A percentile compares a stretch with the other conserved stretches of the same genome.
phyloP scores from a whole-genome alignment of 2,888 invertebrate genomes.

The Oscheius sp. region DNA sequence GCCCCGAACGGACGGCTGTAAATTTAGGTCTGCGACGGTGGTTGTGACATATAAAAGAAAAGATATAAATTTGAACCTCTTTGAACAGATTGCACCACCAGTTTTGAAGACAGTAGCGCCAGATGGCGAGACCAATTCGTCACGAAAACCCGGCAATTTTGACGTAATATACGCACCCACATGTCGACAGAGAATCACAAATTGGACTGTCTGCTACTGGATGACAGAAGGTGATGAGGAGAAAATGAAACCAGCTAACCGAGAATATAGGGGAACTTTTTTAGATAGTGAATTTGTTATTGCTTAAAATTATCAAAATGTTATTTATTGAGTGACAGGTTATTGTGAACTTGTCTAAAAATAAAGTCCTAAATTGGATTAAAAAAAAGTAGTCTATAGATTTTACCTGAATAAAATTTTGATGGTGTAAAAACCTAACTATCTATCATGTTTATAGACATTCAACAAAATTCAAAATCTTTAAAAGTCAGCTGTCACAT shows the following conservation, averaged over 20 bases:
- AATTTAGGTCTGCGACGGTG: background rate
- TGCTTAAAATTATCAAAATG: too few relatives aligned
- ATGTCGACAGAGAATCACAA: slow-evolving; percentile 23
- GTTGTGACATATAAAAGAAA: background rate
- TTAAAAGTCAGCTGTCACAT: too few relatives aligned
- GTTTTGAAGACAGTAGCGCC: background rate
- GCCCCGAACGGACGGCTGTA: background rate
- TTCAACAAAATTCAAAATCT: too few relatives aligned
- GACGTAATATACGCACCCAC: slow-evolving; percentile 26
- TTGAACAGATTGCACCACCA: background rate
- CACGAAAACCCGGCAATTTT: slow-evolving; percentile 26
- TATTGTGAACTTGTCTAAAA: too few relatives aligned
- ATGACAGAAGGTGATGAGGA: background rate
- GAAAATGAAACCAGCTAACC: too few relatives aligned
- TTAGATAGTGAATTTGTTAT: too few relatives aligned
- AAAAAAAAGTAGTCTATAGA: too few relatives aligned
- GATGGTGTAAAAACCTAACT: too few relatives aligned
- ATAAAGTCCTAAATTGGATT: too few relatives aligned
- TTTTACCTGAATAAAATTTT: too few relatives aligned
- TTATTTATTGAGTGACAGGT: too few relatives aligned
- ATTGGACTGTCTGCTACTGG: background rate
- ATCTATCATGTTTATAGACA: too few relatives aligned
- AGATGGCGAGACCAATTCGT: slow-evolving; percentile 27
- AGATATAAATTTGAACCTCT: background rate
- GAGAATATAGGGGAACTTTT: background rate